Conservation (phyloP, 1,140 invertebrate genomes). For the Aphelenchoides avenae region DNA sequence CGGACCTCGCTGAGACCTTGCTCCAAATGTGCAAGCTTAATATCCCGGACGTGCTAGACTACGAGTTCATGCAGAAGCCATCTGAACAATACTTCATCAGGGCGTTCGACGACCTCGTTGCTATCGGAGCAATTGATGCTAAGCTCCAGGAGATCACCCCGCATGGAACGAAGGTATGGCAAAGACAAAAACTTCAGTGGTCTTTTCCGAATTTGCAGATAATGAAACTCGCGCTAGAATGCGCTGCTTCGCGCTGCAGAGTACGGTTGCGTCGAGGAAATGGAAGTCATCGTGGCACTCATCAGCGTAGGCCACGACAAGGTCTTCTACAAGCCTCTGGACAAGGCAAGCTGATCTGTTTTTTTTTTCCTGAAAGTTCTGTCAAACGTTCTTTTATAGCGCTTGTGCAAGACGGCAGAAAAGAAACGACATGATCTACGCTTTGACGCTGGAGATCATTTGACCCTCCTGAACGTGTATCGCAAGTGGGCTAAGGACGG, state of each 20-base stretch:
- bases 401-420: conserved; percentile 95
- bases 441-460: conserved; percentile 98
- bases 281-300: conserved; percentile 96
- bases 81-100: conserved; percentile 99
- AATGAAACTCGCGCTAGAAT: conserved; percentile 88
- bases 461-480: conserved; percentile 87
- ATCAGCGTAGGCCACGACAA: conserved; percentile 85
- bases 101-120: no score
- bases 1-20: no score
- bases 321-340: conserved; percentile 96
- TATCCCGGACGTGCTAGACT: conserved; percentile 99
- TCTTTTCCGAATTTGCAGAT: no score
- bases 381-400: no score
- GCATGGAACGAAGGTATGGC: no score
- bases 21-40: conserved; percentile 96
- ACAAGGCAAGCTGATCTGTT: no score
- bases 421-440: conserved; percentile 97
- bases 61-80: conserved; percentile 97
- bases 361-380: no score
- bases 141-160: no score
- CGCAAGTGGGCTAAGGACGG: no score
- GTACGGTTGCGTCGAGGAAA: conserved; percentile 98
- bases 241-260: conserved; percentile 85
- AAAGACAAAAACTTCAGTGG: no score
- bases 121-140: no score